Evolutionary conservation across 2,888 invertebrate species (phyloP), one percentile per base, ranked within the genome.

Genomic region (Dasypogon diadema): DNA sequence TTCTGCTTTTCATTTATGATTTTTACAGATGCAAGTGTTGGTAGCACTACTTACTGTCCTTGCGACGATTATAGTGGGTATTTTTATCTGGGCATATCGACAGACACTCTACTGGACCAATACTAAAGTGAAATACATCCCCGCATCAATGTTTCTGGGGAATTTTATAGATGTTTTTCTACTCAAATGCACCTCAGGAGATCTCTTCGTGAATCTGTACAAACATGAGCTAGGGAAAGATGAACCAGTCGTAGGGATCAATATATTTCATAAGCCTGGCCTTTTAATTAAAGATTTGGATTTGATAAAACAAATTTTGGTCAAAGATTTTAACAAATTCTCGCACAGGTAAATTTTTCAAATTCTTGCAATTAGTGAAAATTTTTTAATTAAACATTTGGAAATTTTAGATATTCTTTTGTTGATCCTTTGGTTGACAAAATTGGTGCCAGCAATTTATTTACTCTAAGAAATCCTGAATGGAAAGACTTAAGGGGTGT

Each of bases 261-360:
- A 85, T 83, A 81, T 86, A 1, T 81, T 88, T 18, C 84, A 87
- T 78, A 84, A 83, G 12, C 88, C 88, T 0, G 83, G 80, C 0
- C 68, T 88, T n/a, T 16, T 88, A 2, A 78, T 86, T 8, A 84
- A 87, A 1, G 87, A 88, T 58, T 84, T 85, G 0, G 87, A 87
- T 10, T 75, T 88, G 1, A 79, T 87, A 0, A 88, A 88, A 78
- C 81, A 83, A 0, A 78, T 88, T 1, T 74, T 88, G 18, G 83
- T 88, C 2, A 87, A 86, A 60, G 87, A 88, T 75, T 88, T 88
- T 54, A 82, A 84, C 77, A 82, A 82, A 12, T 88, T 88, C 77
- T 76, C 82, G 0, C 84, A 87, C 76, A 84, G 86, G 74, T 81
- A 77, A 77, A 4, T 14, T 14, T 5, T 8, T 30, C 3, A 30